phyloP scores from a whole-genome alignment of 2,113 vertebrate genomes.

The Lagopus leucura region DNA sequence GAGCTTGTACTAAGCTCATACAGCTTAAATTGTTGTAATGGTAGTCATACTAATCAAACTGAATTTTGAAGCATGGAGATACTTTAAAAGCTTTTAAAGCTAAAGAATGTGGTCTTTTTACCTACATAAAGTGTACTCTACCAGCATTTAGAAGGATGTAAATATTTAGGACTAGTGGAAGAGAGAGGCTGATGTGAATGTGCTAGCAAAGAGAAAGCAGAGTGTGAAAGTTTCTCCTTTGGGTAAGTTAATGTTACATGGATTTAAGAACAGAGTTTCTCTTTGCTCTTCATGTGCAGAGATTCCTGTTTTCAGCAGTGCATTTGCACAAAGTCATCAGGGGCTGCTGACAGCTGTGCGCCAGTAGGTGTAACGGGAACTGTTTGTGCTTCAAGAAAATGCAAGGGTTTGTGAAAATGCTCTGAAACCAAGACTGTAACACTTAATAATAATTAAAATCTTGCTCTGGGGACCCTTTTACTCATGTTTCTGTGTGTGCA shows the following conservation, averaged over 20 bases:
- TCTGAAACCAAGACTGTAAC: background rate
- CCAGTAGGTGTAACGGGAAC: background rate
- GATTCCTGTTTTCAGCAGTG: background rate
- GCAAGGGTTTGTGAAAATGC: background rate
- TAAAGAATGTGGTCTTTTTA: background rate
- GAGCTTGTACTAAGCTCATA: background rate
- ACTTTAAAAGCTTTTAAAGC: background rate
- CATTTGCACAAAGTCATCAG: background rate
- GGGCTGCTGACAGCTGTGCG: background rate
- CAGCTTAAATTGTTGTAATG: background rate
- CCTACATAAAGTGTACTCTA: background rate
- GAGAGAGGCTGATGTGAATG: background rate
- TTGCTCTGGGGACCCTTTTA: background rate
- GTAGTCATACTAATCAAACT: background rate
- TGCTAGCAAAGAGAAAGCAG: background rate
- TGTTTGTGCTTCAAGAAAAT: background rate
- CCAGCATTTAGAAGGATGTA: background rate
- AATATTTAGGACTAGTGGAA: background rate
- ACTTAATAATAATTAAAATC: background rate
- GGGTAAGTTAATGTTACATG: background rate
- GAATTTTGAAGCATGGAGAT: background rate
- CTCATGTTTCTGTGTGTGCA: background rate
- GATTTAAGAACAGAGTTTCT: background rate
- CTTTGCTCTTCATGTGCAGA: background rate
- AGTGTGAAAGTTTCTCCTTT: background rate